These are phyloP conservation scores for Heliconius eleuchia DNA, from an alignment of 1,140 invertebrate species.

Conservation along the genomic window DNA sequence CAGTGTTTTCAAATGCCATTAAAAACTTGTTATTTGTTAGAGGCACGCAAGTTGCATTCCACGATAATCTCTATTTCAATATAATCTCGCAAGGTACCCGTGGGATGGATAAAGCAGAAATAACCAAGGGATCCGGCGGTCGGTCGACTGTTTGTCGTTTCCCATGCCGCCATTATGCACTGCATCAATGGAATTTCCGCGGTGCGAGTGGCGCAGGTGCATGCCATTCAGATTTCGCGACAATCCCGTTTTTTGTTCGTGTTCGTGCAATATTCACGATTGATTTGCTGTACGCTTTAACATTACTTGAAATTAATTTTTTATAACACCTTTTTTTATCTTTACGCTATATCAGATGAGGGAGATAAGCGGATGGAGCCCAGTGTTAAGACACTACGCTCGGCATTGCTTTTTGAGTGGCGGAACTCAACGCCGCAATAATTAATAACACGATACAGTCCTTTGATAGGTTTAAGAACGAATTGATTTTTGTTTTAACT, in stretches of 20 bases:
- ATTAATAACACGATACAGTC: not conserved
- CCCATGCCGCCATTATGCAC: conserved; percentile 42
- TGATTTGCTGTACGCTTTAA: conserved; percentile 13
- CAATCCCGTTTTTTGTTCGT: conserved; percentile 32
- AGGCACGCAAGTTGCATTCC: not conserved
- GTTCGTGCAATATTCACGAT: conserved; percentile 13
- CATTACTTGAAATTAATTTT: not conserved
- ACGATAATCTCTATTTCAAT: conserved; percentile 4
- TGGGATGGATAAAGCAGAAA: not conserved
- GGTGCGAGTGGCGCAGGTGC: conserved; percentile 44
- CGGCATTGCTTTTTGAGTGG: no score
- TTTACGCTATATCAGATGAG: no score
- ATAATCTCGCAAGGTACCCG: not conserved
- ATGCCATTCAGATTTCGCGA: conserved; percentile 43
- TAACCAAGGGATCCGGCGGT: conserved; percentile 3
- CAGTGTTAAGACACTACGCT: no score
- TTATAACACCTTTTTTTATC: not conserved
- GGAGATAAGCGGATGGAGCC: no score
- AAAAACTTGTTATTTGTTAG: not conserved
- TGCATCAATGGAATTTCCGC: conserved; percentile 49
- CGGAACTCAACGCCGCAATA: no score
- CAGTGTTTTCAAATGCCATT: not conserved
- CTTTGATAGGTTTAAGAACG: not conserved
- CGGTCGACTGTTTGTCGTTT: conserved; percentile 36
- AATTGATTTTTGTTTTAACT: conserved; percentile 14